phyloP scores from a whole-genome alignment of 53 echinoderm and acorn worm genomes.

The Paracentrotus lividus region DNA sequence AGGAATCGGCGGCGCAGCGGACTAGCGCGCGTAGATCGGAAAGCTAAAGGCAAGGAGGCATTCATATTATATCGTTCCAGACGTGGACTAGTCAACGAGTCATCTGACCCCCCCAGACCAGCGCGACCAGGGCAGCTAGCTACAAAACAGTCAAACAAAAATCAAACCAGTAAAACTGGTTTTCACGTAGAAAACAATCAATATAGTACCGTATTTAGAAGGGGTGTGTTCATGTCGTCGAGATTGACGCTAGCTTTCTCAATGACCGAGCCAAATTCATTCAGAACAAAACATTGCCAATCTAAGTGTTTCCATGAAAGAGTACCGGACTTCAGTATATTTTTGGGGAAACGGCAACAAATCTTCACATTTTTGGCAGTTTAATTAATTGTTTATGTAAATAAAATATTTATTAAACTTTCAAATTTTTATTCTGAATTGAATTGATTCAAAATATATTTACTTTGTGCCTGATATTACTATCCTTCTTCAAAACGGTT shows the following conservation, averaged over 20 bases:
- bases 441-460: not conserved
- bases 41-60: no score
- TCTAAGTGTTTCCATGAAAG: not conserved
- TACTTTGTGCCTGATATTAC: no score
- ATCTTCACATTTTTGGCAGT: no score
- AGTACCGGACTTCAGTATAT: not conserved
- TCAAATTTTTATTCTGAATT: not conserved
- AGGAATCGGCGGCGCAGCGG: no score
- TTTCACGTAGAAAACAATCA: not conserved
- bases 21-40: no score
- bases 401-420: no score
- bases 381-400: no score
- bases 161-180: conserved; percentile 21
- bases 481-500: no score
- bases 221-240: conserved; percentile 36
- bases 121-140: no score
- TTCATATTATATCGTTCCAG: no score
- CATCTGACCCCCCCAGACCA: not conserved
- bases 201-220: conserved; percentile 37
- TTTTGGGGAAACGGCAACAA: no score
- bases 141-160: not conserved
- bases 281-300: conserved; percentile 14
- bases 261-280: not conserved
- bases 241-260: not conserved
- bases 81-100: no score